Evolutionary conservation across 2,888 invertebrate genomes (phyloP), one percentile per base, ranked within the genome.

Genomic region (Nowickia ferox): DNA sequence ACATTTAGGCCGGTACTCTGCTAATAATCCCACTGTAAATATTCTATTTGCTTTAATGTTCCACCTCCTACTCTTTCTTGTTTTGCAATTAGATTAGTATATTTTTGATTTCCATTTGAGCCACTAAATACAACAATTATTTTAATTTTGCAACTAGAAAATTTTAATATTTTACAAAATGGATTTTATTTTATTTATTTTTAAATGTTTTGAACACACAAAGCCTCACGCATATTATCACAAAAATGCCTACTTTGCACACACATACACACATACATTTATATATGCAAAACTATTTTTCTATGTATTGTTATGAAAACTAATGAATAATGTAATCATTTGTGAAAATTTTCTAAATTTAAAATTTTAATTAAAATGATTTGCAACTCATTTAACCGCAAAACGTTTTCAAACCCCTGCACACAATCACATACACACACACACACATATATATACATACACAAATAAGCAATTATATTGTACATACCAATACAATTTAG

Each of bases 331-430:
- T 79, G 83, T 86, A 86, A 86, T 86, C 86, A 86, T 83, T 86
- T 86, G 86, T 83, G 79, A 83, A 84, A 83, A 86, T 86, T 83
- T 86, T 83, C 86, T 83, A 86, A 86, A 86, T 86, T 86, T 86
- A 86, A 88, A 88, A 89, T 89, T 89, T 89, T 89, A 89, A 89
- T 88, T 89, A 89, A 89, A 89, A 89, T 89, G 88, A 89, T 83
- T 83, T 84, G 77, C 65, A 84, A 78, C 83, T 87, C 87, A 87
- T 87, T 84, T 87, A 87, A 88, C 88, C 88, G 84, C 84, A 87
- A 88, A 84, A 88, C 84, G 86, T 84, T 87, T 87, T 82, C 82
- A 80, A 84, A 84, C 68, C 68, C 76, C 78, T 59, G 13, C 9
- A 63, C 59, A 72, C 65, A 55, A 10, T 10, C 65, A 11, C 11